Conservation (phyloP, 2,888 invertebrate genomes). For the Acanthococcus lagerstroemiae region DNA sequence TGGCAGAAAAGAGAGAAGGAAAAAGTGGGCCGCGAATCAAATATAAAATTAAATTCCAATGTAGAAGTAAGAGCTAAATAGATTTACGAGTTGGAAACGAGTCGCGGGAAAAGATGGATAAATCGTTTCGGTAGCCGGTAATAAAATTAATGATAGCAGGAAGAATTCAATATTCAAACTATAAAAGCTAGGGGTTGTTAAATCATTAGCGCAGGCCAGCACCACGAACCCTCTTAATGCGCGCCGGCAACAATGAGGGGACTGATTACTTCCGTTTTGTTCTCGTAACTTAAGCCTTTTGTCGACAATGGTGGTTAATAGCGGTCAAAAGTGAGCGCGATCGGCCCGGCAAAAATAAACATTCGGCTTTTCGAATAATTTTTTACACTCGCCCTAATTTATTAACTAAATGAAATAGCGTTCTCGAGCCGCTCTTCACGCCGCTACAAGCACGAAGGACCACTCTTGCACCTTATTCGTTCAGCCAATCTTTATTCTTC, state of each 20-base stretch:
- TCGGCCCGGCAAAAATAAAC: neutral
- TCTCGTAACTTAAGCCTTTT: slow-evolving; percentile 16
- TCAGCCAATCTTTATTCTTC: too few relatives aligned
- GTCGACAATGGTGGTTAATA: neutral
- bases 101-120: slow-evolving; percentile 12
- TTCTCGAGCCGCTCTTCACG: too few relatives aligned
- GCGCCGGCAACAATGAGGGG: slow-evolving; percentile 1
- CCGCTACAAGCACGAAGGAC: too few relatives aligned
- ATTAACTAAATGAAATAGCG: too few relatives aligned
- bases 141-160: slow-evolving; percentile 29
- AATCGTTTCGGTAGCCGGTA: slow-evolving; percentile 30
- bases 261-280: slow-evolving; percentile 22
- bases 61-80: slow-evolving; percentile 5
- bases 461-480: too few relatives aligned
- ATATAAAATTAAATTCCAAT: slow-evolving; percentile 30
- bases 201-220: neutral
- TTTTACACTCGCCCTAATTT: too few relatives aligned
- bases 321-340: neutral
- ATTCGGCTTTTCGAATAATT: neutral
- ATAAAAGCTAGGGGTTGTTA: slow-evolving; percentile 8
- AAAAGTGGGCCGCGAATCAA: slow-evolving; percentile 15
- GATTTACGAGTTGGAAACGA: slow-evolving; percentile 12
- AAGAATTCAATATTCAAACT: slow-evolving; percentile 31
- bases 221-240: neutral
- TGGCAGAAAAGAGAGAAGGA: too few relatives aligned